phyloP scores from a whole-genome alignment of 1,140 invertebrate species.

The Drosophila cardini region DNA sequence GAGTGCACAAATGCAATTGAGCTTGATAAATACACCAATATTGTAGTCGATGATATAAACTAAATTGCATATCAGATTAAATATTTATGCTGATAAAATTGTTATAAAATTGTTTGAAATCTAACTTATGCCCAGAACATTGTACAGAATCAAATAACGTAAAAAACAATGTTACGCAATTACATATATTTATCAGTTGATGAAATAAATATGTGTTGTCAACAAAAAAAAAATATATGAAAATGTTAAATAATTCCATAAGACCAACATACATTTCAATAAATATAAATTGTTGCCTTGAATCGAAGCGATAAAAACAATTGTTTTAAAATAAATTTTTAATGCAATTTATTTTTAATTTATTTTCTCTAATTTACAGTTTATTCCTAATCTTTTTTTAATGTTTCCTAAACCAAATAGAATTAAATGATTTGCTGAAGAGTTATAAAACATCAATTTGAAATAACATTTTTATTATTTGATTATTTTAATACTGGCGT shows the following conservation, averaged over 20 bases:
- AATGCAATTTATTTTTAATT: too few species aligned
- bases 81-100: slow-evolving; percentile 29
- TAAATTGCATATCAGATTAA: slow-evolving; percentile 24
- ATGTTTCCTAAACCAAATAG: too few species aligned
- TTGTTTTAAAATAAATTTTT: too few species aligned
- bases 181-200: background rate
- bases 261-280: too few species aligned
- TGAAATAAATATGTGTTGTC: too few species aligned
- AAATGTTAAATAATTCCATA: background rate
- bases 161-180: background rate
- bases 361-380: too few species aligned
- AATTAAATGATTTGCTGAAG: too few species aligned
- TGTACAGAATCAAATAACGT: background rate
- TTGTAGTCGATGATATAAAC: slow-evolving; percentile 6
- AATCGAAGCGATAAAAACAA: too few species aligned
- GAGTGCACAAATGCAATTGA: slow-evolving; percentile 11
- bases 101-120: slow-evolving; percentile 12
- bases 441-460: too few species aligned
- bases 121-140: slow-evolving; percentile 3
- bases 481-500: background rate
- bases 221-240: background rate
- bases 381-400: too few species aligned
- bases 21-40: slow-evolving; percentile 27
- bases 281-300: too few species aligned
- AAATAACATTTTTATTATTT: too few species aligned